phyloP scores from a whole-genome alignment of 2,888 invertebrate species.

The Liposcelis brunnea region DNA sequence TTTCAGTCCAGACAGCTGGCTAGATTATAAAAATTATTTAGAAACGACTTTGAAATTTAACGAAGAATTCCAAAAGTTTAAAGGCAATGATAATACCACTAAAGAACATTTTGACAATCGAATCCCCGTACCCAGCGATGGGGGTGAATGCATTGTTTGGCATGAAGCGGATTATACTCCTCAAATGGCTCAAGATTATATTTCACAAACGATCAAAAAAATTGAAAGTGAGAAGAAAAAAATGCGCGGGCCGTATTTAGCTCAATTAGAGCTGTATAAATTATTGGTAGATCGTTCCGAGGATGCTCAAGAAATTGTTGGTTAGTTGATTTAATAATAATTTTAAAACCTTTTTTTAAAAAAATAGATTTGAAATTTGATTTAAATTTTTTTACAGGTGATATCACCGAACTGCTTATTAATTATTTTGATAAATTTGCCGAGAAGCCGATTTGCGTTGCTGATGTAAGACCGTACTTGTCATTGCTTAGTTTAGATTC shows the following conservation, averaged over 20 bases:
- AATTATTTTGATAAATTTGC: constrained; percentile 72
- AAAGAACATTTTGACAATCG: constrained; percentile 13
- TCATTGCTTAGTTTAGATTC: constrained; percentile 47
- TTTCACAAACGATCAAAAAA: constrained; percentile 25
- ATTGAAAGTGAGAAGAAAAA: too few relatives aligned
- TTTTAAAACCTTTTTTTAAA: background rate
- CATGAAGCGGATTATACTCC: constrained; percentile 24
- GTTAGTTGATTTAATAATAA: constrained; percentile 13
- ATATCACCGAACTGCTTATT: constrained; percentile 48
- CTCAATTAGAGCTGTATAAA: constrained; percentile 57
- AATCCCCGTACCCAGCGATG: constrained; percentile 14
- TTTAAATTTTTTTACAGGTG: constrained; percentile 26
- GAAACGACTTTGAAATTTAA: constrained; percentile 27
- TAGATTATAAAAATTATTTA: constrained; percentile 40
- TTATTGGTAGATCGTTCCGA: constrained; percentile 35
- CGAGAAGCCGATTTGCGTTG: constrained; percentile 69
- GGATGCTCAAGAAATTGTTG: constrained; percentile 33
- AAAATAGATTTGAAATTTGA: background rate
- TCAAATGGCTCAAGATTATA: constrained; percentile 29
- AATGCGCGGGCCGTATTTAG: constrained; percentile 67
- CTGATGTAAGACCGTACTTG: constrained; percentile 63
- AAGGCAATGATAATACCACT: constrained; percentile 28
- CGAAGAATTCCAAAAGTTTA: constrained; percentile 32
- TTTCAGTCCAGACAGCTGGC: constrained; percentile 49
- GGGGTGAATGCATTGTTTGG: constrained; percentile 17